Conservation (phyloP, 1,140 invertebrate genomes). For the Ditylenchus dipsaci region DNA sequence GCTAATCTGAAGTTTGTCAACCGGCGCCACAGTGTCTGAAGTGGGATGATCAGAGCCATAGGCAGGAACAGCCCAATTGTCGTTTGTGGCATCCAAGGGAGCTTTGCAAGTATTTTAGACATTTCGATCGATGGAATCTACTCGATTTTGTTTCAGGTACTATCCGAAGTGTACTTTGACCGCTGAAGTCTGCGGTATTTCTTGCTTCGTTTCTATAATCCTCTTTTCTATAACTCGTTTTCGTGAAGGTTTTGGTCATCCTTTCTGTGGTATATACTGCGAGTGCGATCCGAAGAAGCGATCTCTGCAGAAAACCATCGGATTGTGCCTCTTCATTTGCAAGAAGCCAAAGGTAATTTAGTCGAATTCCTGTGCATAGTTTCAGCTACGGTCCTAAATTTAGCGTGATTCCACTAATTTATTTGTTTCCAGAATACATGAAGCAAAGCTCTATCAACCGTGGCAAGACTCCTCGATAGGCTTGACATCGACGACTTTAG, state of each 20-base stretch:
- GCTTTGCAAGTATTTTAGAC: neutral
- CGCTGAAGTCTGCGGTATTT: neutral
- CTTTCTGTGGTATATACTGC: conserved; percentile 5
- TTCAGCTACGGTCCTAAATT: too few species aligned
- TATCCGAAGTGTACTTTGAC: conserved; percentile 1
- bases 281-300: conserved; percentile 12
- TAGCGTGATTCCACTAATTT: too few species aligned
- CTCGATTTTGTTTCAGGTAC: neutral
- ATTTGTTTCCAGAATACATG: too few species aligned
- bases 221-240: too few species aligned
- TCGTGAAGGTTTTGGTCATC: conserved; percentile 1
- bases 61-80: neutral
- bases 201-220: too few species aligned
- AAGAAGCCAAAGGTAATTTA: neutral
- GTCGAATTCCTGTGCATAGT: too few species aligned
- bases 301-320: conserved; percentile 7
- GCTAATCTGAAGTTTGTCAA: conserved; percentile 1
- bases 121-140: neutral
- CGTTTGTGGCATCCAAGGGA: neutral
- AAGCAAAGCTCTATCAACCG: too few species aligned
- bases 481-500: too few species aligned
- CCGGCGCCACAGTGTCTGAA: neutral
- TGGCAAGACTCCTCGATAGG: too few species aligned
- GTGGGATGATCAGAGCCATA: neutral
- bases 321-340: conserved; percentile 1